Evolutionary conservation across 2,797 vertebrate genomes (phyloP), one percentile per base, ranked within the genome.

Genomic region (Paguma larvata): DNA sequence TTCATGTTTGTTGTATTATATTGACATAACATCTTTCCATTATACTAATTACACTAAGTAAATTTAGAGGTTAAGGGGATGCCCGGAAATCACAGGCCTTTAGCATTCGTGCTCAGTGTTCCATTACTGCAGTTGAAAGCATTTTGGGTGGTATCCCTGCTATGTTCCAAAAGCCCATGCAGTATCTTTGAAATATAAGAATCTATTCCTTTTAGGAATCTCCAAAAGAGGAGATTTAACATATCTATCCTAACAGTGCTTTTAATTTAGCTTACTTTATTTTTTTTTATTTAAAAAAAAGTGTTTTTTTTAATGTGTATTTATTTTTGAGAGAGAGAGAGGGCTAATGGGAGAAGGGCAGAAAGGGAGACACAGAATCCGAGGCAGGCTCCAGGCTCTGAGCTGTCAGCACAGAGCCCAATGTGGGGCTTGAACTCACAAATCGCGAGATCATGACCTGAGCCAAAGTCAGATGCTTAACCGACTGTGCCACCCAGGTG

Each of bases 171-270:
- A 79, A 67, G 72, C 23, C 41, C 38, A 14, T 3, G 7, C 25
- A 62, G 38, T 51, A 82, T 34, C 65, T 89, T 78, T 80, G 44
- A 90, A 90, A 93, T 53, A 7, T 5, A 90, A 94, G 41, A 79
- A 65, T 93, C 7, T 80, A 25, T 78, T 84, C 63, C n/a, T 92
- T 75, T 82, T 25, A 67, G 73, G 18, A 4, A 38, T 91, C 12
- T 70, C 32, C 34, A 5, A 21, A 63, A 94, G 30, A 41, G 56
- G 85, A 73, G 10, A 41, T 27, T 56, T 89, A 90, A 86, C 12
- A 9, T 53, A 73, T 46, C 46, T 48, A 65, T 51, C 21, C 70
- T 84, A 72, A 77, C n/a, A n/a, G 27, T 72, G 73, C 2, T 68
- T 95, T 38, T 62, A 68, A 68, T 83, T 70, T 73, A 51, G 44